phyloP scores from a whole-genome alignment of 2,113 vertebrate genomes.

The Astur gentilis region DNA sequence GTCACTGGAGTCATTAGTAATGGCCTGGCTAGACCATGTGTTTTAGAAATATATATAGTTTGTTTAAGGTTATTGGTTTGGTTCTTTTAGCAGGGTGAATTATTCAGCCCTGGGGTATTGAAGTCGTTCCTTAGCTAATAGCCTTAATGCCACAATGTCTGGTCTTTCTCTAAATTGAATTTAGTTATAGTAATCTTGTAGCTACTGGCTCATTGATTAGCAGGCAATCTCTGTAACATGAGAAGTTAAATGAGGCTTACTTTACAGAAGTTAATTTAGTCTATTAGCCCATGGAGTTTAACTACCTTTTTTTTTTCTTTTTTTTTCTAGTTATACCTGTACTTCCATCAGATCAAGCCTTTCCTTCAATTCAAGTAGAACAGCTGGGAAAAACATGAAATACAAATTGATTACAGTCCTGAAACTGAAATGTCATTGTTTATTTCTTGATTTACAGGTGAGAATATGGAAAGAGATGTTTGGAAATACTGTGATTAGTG shows the following conservation, averaged over 20 bases:
- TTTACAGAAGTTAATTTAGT: not conserved
- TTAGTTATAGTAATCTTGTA: not conserved
- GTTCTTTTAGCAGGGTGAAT: not conserved
- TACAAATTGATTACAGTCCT: conserved; percentile 81
- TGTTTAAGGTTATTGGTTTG: not conserved
- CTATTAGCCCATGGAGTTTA: not conserved
- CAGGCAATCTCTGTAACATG: not conserved
- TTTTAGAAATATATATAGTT: not conserved
- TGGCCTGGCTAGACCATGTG: not conserved
- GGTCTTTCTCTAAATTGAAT: not conserved
- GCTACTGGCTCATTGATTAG: not conserved
- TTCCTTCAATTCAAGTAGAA: conserved; percentile 71
- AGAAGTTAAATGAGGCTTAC: not conserved
- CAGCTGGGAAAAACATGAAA: conserved; percentile 80
- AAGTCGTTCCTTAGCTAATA: not conserved
- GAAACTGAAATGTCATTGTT: conserved; percentile 80
- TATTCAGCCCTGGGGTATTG: not conserved
- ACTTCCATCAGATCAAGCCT: conserved; percentile 87
- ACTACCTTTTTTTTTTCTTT: not conserved
- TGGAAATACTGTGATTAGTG: not conserved
- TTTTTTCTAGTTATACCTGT: conserved; percentile 74
- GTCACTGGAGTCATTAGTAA: not conserved
- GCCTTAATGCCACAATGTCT: not conserved
- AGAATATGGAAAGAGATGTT: not conserved
- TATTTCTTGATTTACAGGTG: conserved; percentile 88